Conservation (phyloP, 2,888 invertebrate genomes). For the Drosophila formosana region DNA sequence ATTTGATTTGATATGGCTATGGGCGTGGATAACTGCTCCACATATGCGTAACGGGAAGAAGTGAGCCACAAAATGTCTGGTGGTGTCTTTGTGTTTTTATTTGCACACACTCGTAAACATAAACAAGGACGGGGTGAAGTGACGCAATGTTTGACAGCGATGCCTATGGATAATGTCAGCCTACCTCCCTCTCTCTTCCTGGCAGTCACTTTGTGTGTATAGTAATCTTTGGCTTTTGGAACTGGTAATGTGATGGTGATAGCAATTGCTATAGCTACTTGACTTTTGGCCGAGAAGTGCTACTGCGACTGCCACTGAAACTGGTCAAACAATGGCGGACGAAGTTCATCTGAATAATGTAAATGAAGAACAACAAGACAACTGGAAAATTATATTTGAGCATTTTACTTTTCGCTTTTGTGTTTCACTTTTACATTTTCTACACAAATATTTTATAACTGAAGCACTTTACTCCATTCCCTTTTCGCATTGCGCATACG, state of each 20-base stretch:
- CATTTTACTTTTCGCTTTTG: not conserved
- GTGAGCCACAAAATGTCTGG: constrained; percentile 12
- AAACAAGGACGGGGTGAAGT: constrained; percentile 5
- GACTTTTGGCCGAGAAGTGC: constrained; percentile 7
- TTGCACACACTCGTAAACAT: constrained; percentile 13
- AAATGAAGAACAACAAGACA: constrained; percentile 5
- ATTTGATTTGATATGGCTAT: constrained; percentile 42
- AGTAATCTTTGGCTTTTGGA: constrained; percentile 4
- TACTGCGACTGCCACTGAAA: not conserved
- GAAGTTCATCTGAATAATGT: constrained; percentile 8
- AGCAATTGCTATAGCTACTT: constrained; percentile 11
- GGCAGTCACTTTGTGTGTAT: not conserved
- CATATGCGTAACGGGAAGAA: constrained; percentile 17
- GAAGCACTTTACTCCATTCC: not conserved
- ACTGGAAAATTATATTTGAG: constrained; percentile 7
- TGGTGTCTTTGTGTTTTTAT: not conserved
- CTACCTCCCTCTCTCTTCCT: not conserved
- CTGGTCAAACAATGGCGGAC: not conserved
- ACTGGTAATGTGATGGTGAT: constrained; percentile 14
- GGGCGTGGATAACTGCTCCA: constrained; percentile 25
- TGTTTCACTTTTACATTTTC: not conserved
- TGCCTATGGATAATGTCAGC: constrained; percentile 4
- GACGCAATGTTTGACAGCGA: constrained; percentile 1
- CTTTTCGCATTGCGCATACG: constrained; percentile 31
- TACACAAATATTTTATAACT: constrained; percentile 6